Base-by-base conservation (phyloP, 2,888 invertebrate species). In the Drosophila mayaguana region DNA sequence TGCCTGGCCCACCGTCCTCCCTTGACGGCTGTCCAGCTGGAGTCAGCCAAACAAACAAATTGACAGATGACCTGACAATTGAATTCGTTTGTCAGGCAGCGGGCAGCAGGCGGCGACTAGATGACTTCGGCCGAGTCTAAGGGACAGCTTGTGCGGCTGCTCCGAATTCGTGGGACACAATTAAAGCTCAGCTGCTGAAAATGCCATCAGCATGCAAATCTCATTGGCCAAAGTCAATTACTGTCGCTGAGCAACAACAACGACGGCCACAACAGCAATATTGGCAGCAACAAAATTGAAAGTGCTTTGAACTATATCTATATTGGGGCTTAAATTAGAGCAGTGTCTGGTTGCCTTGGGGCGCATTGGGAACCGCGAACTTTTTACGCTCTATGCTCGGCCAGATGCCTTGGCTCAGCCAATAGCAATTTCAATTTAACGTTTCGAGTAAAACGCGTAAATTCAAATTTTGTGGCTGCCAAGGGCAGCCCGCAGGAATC, bases 11-110 rank as follows among this genome's bases (percentile, higher is more conserved):
- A 25, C 20, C 42, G 46, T 28, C 54, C 20, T 63, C 70, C 76
- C 74, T 64, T 80, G 87, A 86, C 88, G 83, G 78, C 83, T 81
- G 86, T 83, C 88, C 75, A 72, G 81, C 70, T 71, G 80, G 75
- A 71, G 72, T 64, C 59, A 78, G 82, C 80, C 70, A 83, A 85
- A 85, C 88, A 83, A 88, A 81, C 86, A 86, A 88, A 85, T 86
- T 86, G 88, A 88, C 86, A 86, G 86, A 85, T 85, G 88, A 88
- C 76, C 88, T 88, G 88, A 85, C 86, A 86, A 88, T 88, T 88
- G 88, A 83, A 88, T 88, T 84, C 71, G 77, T 74, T 78, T 14
- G 43, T 22, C 43, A 8, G 6, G 20, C 71, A 59, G 8, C 7
- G 54, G 46, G 9, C 71, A 59, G 55, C 43, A 2, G 14, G 6